Evolutionary conservation across 2,888 invertebrate species (phyloP).

Genomic region (Helobdella robusta): DNA sequence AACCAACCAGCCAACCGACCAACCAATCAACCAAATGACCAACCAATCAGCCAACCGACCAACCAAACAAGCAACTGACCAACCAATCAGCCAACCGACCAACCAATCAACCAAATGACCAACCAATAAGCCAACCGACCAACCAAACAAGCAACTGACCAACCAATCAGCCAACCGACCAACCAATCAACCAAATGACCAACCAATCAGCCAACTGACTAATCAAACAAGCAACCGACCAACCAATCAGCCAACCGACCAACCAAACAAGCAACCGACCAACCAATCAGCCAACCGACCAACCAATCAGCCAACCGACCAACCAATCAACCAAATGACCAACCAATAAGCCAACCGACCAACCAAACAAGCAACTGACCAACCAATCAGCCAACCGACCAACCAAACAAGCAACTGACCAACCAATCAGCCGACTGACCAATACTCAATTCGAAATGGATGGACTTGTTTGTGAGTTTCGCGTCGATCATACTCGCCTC

Average conservation of each 20-base stretch:
- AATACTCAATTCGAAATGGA: conserved; percentile 37
- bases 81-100: conserved; percentile 29
- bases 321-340: conserved; percentile 29
- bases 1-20: conserved; percentile 30
- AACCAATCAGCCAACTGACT: conserved; percentile 29
- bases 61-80: too few relatives aligned
- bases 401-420: conserved; percentile 34
- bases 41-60: conserved; percentile 29
- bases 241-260: conserved; percentile 29
- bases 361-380: conserved; percentile 29
- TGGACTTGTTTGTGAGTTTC: conserved; percentile 30
- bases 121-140: conserved; percentile 29
- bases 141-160: too few relatives aligned
- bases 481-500: conserved; percentile 37
- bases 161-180: conserved; percentile 29
- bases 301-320: too few relatives aligned
- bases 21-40: too few relatives aligned
- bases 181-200: too few relatives aligned
- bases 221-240: too few relatives aligned
- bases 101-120: too few relatives aligned
- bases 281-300: conserved; percentile 29
- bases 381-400: conserved; percentile 11
- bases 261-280: too few relatives aligned
- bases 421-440: conserved; percentile 29
- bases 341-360: too few relatives aligned